Evolutionary conservation across 2,888 invertebrate genomes (phyloP).

Genomic region (Cheilosia pagana): DNA sequence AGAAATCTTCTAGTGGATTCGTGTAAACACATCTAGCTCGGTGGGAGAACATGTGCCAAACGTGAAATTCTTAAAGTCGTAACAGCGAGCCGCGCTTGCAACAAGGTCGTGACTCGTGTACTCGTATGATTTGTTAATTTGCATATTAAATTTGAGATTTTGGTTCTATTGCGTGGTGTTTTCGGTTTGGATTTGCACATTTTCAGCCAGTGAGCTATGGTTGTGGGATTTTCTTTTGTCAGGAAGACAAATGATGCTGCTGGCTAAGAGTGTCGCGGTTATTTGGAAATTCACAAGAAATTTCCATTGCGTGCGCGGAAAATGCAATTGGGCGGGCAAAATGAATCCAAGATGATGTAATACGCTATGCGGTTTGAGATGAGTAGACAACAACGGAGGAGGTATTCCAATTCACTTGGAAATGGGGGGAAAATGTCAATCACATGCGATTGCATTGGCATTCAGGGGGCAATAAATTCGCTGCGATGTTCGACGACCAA

Average conservation of each 20-base stretch:
- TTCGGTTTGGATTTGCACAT: slow-evolving; percentile 14
- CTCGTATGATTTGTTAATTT: slow-evolving; percentile 55
- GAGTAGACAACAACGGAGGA: slow-evolving; percentile 18
- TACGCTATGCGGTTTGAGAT: neutral
- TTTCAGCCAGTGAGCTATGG: no score
- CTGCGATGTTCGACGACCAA: slow-evolving; percentile 10
- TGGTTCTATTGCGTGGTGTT: neutral
- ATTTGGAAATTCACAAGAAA: slow-evolving; percentile 36
- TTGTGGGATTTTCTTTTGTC: slow-evolving; percentile 55
- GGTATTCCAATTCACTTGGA: slow-evolving; percentile 15
- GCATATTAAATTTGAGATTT: slow-evolving; percentile 60
- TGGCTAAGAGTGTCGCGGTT: slow-evolving; percentile 19
- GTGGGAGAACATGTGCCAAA: slow-evolving; percentile 22
- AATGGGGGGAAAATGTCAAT: slow-evolving; percentile 60
- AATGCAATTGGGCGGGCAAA: slow-evolving; percentile 22
- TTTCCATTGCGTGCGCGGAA: slow-evolving; percentile 6
- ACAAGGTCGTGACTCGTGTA: slow-evolving; percentile 54
- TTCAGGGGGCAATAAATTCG: slow-evolving; percentile 51
- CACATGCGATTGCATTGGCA: slow-evolving; percentile 41
- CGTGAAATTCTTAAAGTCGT: slow-evolving; percentile 37
- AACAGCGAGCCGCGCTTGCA: neutral
- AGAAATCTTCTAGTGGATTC: slow-evolving; percentile 41
- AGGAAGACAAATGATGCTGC: slow-evolving; percentile 60
- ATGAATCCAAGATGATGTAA: slow-evolving; percentile 42
- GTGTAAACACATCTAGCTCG: slow-evolving; percentile 54